Evolutionary conservation across 2,113 vertebrate species (phyloP).

Genomic region (Puntigrus tetrazona): DNA sequence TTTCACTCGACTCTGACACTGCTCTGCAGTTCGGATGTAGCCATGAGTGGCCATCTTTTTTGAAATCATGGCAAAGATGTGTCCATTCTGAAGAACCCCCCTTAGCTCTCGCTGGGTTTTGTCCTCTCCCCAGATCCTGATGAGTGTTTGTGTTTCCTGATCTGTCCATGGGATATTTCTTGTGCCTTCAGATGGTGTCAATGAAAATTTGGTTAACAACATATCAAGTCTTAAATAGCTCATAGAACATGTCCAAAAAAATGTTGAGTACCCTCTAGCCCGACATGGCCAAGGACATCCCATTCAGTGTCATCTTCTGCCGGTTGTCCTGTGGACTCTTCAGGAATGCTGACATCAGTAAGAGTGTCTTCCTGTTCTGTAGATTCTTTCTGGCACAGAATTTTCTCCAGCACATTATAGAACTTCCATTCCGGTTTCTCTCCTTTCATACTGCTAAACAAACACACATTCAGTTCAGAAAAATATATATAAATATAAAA

Average conservation of each 20-base stretch:
- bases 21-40: conserved; percentile 71
- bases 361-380: conserved; percentile 60
- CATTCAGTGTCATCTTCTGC: conserved; percentile 60
- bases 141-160: conserved; percentile 68
- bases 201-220: not conserved
- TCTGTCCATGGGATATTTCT: conserved; percentile 72
- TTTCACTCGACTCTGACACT: conserved; percentile 74
- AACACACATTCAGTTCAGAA: not conserved
- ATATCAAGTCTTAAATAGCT: not conserved
- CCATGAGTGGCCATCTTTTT: conserved; percentile 66
- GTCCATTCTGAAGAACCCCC: conserved; percentile 64
- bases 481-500: too few species aligned
- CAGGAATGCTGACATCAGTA: conserved; percentile 58
- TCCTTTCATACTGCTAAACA: conserved; percentile 48
- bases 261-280: conserved; percentile 51
- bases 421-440: conserved; percentile 66
- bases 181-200: conserved; percentile 55
- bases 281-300: conserved; percentile 61
- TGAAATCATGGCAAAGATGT: conserved; percentile 71
- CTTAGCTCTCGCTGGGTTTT: conserved; percentile 65
- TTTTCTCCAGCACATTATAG: conserved; percentile 64
- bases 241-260: not conserved
- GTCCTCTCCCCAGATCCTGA: conserved; percentile 71
- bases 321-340: conserved; percentile 53
- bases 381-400: conserved; percentile 56